Evolutionary conservation across 2,113 vertebrate species (phyloP).

Genomic region (Cebus imitator): DNA sequence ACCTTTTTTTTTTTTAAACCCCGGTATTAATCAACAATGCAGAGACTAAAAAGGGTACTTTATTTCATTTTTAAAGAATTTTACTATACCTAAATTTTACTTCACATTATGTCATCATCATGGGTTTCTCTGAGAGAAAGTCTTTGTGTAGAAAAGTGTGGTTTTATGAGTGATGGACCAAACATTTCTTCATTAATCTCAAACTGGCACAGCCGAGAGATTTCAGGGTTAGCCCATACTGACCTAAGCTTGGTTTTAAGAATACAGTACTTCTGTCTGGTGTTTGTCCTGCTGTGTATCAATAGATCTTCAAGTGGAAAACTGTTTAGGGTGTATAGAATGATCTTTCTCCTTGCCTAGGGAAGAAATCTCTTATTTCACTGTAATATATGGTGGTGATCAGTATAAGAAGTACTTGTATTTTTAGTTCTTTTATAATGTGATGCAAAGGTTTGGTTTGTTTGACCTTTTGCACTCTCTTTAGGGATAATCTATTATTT

Average conservation of each 20-base stretch:
- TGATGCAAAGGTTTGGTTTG: neutral
- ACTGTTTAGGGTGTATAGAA: neutral
- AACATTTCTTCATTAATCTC: neutral
- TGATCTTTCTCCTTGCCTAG: neutral
- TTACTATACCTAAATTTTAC: neutral
- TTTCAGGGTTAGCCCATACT: neutral
- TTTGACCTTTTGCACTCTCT: neutral
- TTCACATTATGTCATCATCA: neutral
- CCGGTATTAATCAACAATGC: conserved; percentile 11
- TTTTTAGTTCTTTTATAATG: neutral
- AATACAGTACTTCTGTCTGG: neutral
- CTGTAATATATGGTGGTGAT: neutral
- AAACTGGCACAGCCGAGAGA: neutral
- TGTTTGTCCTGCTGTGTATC: neutral
- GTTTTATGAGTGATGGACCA: neutral
- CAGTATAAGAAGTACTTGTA: neutral
- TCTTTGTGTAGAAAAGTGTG: neutral
- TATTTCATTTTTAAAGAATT: neutral
- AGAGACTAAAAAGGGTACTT: neutral
- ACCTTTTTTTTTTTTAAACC: neutral
- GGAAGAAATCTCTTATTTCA: neutral
- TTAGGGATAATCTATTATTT: neutral
- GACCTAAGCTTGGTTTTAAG: neutral
- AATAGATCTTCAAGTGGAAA: neutral
- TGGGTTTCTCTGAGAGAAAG: neutral